These are phyloP conservation scores for Drosophila ogumai DNA, from an alignment of 1,140 invertebrate species.

Conservation along the genomic window DNA sequence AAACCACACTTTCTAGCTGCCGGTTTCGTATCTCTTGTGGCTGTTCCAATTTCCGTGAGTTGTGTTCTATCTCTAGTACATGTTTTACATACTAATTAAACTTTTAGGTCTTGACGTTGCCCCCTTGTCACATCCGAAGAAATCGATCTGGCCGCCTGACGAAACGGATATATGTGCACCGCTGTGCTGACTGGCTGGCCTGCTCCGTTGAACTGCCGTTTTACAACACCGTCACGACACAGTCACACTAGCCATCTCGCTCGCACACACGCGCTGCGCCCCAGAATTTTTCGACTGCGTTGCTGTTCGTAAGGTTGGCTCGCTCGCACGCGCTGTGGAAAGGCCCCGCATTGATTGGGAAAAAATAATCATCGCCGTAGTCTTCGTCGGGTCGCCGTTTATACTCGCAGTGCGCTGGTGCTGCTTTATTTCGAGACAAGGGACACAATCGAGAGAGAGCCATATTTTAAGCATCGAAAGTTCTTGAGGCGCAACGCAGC, in stretches of 20 bases:
- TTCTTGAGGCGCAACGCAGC: conserved; percentile 64
- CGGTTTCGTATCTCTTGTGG: conserved; percentile 23
- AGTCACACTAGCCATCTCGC: conserved; percentile 34
- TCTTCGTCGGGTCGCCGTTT: conserved; percentile 80
- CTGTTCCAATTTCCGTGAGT: conserved; percentile 4
- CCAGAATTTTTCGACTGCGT: conserved; percentile 26
- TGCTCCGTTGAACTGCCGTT: conserved; percentile 50
- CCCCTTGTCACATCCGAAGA: conserved; percentile 38
- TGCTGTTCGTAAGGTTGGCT: conserved; percentile 36
- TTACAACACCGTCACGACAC: conserved; percentile 56
- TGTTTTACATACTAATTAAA: conserved; percentile 6
- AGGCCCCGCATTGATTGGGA: conserved; percentile 49
- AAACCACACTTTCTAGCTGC: conserved; percentile 31
- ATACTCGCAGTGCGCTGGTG: conserved; percentile 70
- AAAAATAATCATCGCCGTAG: conserved; percentile 71
- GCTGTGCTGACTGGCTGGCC: conserved; percentile 41
- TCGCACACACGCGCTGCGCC: conserved; percentile 21
- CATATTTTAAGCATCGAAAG: conserved; percentile 56
- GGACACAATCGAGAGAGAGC: conserved; percentile 68
- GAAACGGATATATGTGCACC: conserved; percentile 20
- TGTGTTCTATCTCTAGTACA: conserved; percentile 2
- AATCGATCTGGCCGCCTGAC: conserved; percentile 59
- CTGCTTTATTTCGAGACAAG: conserved; percentile 78
- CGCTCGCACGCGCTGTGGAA: conserved; percentile 9
- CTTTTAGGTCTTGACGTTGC: conserved; percentile 36